Evolutionary conservation across 2,113 vertebrate species (phyloP).

Genomic region (Ahaetulla prasina): DNA sequence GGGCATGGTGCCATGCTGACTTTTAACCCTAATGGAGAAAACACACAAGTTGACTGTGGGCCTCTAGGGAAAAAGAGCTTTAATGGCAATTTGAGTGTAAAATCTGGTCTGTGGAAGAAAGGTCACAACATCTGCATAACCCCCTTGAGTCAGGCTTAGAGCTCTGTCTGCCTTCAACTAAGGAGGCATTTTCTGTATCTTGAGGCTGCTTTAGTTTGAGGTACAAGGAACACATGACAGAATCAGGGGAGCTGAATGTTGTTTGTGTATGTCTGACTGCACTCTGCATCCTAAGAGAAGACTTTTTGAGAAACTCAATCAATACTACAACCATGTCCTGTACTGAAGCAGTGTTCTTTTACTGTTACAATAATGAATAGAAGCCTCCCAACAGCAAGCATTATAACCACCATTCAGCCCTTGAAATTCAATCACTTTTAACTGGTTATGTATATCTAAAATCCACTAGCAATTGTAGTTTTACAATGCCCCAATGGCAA

Average conservation of each 20-base stretch:
- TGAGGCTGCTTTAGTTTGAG: conserved; percentile 78
- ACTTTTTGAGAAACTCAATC: conserved; percentile 74
- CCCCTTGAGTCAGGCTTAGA: conserved; percentile 87
- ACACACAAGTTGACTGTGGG: conserved; percentile 71
- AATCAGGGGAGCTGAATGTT: conserved; percentile 68
- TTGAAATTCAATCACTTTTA: conserved; percentile 81
- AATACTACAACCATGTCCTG: conserved; percentile 73
- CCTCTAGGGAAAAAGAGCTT: conserved; percentile 75
- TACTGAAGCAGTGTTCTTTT: conserved; percentile 64
- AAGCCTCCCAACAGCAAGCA: conserved; percentile 78
- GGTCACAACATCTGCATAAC: conserved; percentile 94
- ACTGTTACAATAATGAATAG: conserved; percentile 76
- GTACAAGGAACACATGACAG: conserved; percentile 71
- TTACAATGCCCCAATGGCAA: conserved; percentile 55
- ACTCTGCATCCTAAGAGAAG: conserved; percentile 82
- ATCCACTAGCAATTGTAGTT: conserved; percentile 50
- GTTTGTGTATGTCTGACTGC: conserved; percentile 76
- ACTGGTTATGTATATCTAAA: conserved; percentile 65
- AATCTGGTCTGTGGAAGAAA: conserved; percentile 92
- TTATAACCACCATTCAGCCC: conserved; percentile 75
- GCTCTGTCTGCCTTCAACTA: conserved; percentile 78
- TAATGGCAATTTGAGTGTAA: conserved; percentile 97
- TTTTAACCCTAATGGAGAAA: conserved; percentile 80
- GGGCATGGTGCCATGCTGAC: conserved; percentile 79
- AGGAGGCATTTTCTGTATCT: conserved; percentile 71